A percentile compares a stretch with the other conserved stretches of the same genome.
Evolutionary conservation across 1,140 invertebrate genomes (phyloP).

Genomic region (Stratiolaelaps scimitus): DNA sequence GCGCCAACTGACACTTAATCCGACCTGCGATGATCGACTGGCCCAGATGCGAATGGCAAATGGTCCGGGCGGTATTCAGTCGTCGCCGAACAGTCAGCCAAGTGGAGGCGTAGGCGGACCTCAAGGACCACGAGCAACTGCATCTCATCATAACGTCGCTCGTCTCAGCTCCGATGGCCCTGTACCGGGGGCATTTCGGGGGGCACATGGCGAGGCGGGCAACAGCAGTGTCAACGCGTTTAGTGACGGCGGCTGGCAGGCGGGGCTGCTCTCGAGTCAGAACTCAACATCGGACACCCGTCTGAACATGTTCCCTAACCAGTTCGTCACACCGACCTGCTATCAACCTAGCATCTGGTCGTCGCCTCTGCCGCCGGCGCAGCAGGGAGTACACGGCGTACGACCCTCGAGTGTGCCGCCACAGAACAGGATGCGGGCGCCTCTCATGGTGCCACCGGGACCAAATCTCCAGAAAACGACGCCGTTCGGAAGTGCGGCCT

Average conservation of each 20-base stretch:
- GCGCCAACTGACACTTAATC: constrained; percentile 66
- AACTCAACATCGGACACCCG: constrained; percentile 44
- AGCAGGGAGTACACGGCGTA: constrained; percentile 35
- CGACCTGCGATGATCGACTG: constrained; percentile 57
- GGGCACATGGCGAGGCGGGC: constrained; percentile 32
- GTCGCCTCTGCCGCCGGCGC: not conserved
- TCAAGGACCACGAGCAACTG: constrained; percentile 23
- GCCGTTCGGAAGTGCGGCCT: constrained; percentile 34
- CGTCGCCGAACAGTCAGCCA: constrained; percentile 26
- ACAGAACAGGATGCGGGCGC: constrained; percentile 34
- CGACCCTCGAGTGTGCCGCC: constrained; percentile 35
- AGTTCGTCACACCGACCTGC: constrained; percentile 5
- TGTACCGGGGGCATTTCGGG: constrained; percentile 33
- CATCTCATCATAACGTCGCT: constrained; percentile 33
- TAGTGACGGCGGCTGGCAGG: constrained; percentile 1
- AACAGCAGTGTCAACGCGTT: not conserved
- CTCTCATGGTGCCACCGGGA: constrained; percentile 31
- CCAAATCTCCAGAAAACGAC: constrained; percentile 35
- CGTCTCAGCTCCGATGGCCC: constrained; percentile 7
- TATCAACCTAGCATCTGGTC: constrained; percentile 26
- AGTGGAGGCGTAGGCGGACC: not conserved
- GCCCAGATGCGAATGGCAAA: constrained; percentile 39
- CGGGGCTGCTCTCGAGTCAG: constrained; percentile 37
- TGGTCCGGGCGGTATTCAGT: constrained; percentile 23
- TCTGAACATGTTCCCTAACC: constrained; percentile 36